A percentile compares a stretch with the other conserved stretches of the same genome.
These are phyloP conservation scores for Lampropteryx suffumata DNA, from an alignment of 2,888 invertebrate species.

Conservation along the genomic window DNA sequence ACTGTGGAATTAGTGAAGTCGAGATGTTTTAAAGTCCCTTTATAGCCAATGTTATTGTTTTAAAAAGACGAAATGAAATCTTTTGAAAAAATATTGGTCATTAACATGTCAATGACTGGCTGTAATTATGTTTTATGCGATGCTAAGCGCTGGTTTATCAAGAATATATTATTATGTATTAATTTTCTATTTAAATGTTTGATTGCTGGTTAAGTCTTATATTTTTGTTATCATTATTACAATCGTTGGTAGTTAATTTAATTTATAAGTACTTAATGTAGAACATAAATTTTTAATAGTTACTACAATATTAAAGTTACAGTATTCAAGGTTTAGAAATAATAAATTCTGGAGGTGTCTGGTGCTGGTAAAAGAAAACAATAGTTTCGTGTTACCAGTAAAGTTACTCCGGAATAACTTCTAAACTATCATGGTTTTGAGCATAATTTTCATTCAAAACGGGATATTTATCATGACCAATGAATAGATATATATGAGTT, in stretches of 20 bases:
- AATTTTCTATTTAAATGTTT: slow-evolving; percentile 7
- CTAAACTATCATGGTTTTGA: too few species aligned
- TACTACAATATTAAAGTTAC: too few species aligned
- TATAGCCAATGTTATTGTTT: slow-evolving; percentile 41
- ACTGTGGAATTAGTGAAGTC: slow-evolving; percentile 32
- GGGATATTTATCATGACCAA: too few species aligned
- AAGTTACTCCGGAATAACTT: too few species aligned
- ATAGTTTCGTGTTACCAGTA: too few species aligned
- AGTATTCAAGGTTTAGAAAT: too few species aligned
- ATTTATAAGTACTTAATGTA: neutral
- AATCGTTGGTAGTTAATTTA: neutral
- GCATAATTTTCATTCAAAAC: too few species aligned
- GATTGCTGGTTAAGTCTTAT: neutral
- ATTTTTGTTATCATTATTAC: neutral
- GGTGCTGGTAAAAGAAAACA: too few species aligned
- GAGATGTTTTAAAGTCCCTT: slow-evolving; percentile 30
- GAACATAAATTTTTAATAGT: neutral
- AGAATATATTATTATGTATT: slow-evolving; percentile 35
- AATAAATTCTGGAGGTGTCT: too few species aligned
- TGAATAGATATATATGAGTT: too few species aligned
- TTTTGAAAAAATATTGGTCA: slow-evolving; percentile 35
- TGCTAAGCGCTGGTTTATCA: slow-evolving; percentile 47
- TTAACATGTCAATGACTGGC: slow-evolving; percentile 45
- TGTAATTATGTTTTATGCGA: slow-evolving; percentile 49
- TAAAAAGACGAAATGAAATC: slow-evolving; percentile 37